These are phyloP conservation scores for Cryptotermes secundus DNA, from an alignment of 1,140 invertebrate species.

Conservation along the genomic window DNA sequence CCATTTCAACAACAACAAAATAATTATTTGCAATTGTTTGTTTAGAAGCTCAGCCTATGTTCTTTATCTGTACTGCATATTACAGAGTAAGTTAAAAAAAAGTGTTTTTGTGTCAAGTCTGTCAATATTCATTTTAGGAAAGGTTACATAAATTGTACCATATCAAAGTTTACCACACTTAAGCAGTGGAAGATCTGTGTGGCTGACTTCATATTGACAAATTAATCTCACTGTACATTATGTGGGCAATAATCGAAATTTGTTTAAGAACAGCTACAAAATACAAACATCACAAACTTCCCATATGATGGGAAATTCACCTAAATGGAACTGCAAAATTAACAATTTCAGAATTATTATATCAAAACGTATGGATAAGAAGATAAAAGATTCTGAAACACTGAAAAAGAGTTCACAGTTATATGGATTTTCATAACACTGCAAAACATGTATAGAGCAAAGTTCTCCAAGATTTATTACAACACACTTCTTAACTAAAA, in stretches of 20 bases:
- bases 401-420: neutral
- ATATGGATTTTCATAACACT: neutral
- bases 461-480: neutral
- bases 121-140: neutral
- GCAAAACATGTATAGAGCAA: neutral
- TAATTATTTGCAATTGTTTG: neutral
- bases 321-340: neutral
- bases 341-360: neutral
- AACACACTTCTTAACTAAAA: neutral
- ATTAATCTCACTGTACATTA: neutral
- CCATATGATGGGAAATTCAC: neutral
- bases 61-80: neutral
- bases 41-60: neutral
- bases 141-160: neutral
- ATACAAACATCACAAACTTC: neutral
- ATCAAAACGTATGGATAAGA: neutral
- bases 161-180: neutral
- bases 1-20: neutral
- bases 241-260: neutral
- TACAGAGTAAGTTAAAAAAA: neutral
- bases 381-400: neutral
- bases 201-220: neutral
- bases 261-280: neutral
- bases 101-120: neutral
- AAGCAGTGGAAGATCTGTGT: slow-evolving; percentile 18